Evolutionary conservation across 2,797 vertebrate species (phyloP), one percentile per base, ranked within the genome.

Genomic region (Eremophila alpestris): DNA sequence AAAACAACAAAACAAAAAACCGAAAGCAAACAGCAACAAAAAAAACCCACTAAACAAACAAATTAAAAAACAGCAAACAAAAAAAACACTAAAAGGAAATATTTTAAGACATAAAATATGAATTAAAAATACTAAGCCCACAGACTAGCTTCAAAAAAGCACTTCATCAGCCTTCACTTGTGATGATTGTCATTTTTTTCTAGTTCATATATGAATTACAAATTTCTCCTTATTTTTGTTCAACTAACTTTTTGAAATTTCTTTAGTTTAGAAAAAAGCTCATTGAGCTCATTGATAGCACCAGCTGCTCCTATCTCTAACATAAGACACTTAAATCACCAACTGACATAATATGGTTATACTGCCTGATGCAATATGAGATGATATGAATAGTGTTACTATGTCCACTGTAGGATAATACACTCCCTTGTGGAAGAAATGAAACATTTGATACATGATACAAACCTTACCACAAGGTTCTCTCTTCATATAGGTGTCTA

Each of bases 31-130:
- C 38, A 38, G 38, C 27, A n/a, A 8, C 38, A 16, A 32, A 6
- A 27, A 12, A 43, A 9, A 13, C 8, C 8, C 16, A 8, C 4
- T 13, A 22, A 55, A 38, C 11, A 46, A 38, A 9, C 10, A 22
- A 55, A 7, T 9, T 29, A 45, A 34, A 3, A 34, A 55, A 38
- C 20, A 54, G 14, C 32, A 27, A 45, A 26, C 4, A 32, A 15
- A 64, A 43, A 23, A 29, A 34, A 15, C 2, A 29, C 3, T 3
- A 32, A 45, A 71, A 52, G 4, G n/a, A 86, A 73, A 64, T 64
- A 54, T 55, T 76, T 79, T 34, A 63, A 65, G 22, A 23, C 4
- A 12, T 3, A 46, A 0, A 51, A 32, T 36, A 51, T 0, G 0
- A 87, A 63, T 46, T 15, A 13, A 26, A 68, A 82, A 41, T 21